Evolutionary conservation across 2,797 vertebrate species (phyloP), one percentile per base, ranked within the genome.

Genomic region (Acridotheres tristis): DNA sequence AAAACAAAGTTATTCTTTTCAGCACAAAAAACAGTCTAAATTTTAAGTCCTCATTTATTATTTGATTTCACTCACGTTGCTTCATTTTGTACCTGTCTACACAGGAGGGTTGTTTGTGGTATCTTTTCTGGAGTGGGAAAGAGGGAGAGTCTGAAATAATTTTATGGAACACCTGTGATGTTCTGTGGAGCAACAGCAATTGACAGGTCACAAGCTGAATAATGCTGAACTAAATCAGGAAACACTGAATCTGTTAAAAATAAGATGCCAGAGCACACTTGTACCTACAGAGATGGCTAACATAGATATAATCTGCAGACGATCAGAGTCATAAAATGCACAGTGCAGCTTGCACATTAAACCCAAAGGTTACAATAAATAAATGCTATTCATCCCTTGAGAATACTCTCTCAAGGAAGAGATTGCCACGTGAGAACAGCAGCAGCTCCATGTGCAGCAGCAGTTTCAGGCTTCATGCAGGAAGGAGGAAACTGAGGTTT

Each of bases 41-140:
- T 7, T 67, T 63, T 30, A 79, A 55, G 14, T 50, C 61, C 17
- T 73, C 16, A 9, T 73, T 78, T 92, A 42, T 58, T 76, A 73
- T 51, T 94, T 50, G 32, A 57, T 77, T 85, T 84, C 20, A 34
- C 10, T 82, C 3, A 11, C 36, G 42, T 45, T 69, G 9, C 48
- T 76, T 85, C 29, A 30, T 76, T 92, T 79, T 68, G 21, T 57
- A 12, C 32, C 67, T 87, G 43, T 59, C 14, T 65, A 29, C 11
- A 43, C 21, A 50, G 67, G 11, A 71, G 9, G 25, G 7, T 13
- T 63, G 3, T 11, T 36, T 48, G 19, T 43, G 11, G 19, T 7
- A 5, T 40, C 13, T 26, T 10, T 42, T 58, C 17, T 12, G 1
- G 3, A 6, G 3, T 58, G 7, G 11, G 5, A 7, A 15, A 3